phyloP scores from a whole-genome alignment of 2,113 vertebrate genomes.

The Brachirus orientalis region DNA sequence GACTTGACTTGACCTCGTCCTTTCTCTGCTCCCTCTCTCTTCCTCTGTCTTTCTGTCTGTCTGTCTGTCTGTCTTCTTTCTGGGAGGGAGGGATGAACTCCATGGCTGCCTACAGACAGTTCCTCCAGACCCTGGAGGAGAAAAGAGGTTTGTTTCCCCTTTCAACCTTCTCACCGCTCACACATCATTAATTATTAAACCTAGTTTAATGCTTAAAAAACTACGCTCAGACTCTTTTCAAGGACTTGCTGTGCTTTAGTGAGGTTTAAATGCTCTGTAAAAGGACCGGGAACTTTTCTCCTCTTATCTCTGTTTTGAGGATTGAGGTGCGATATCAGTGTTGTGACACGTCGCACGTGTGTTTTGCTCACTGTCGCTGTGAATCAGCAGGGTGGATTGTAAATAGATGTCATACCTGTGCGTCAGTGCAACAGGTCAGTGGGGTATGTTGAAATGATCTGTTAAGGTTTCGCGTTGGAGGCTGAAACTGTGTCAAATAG shows the following conservation, averaged over 20 bases:
- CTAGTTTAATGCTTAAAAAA: not conserved
- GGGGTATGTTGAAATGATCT: not conserved
- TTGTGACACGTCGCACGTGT: slow-evolving; percentile 30
- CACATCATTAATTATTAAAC: not conserved
- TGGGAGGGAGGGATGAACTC: slow-evolving; percentile 74
- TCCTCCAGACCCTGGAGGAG: slow-evolving; percentile 80
- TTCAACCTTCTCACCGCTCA: slow-evolving; percentile 9
- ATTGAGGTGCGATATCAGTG: not conserved
- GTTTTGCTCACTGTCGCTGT: slow-evolving; percentile 8
- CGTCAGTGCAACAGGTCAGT: not conserved
- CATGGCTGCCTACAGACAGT: slow-evolving; percentile 78
- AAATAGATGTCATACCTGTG: slow-evolving; percentile 40
- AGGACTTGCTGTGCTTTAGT: not conserved
- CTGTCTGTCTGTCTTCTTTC: not conserved
- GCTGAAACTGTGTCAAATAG: too few relatives aligned
- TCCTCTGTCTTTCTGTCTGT: not conserved
- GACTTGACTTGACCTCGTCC: not conserved
- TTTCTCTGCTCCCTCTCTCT: not conserved
- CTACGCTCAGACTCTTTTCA: too few relatives aligned
- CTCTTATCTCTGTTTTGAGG: not conserved
- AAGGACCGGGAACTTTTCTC: not conserved
- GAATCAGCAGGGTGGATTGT: slow-evolving; percentile 35
- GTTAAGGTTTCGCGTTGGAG: too few relatives aligned
- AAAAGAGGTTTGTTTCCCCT: slow-evolving; percentile 81
- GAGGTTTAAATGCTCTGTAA: not conserved